Evolutionary conservation across 2,113 vertebrate genomes (phyloP).

Genomic region (Prunella fulvescens): DNA sequence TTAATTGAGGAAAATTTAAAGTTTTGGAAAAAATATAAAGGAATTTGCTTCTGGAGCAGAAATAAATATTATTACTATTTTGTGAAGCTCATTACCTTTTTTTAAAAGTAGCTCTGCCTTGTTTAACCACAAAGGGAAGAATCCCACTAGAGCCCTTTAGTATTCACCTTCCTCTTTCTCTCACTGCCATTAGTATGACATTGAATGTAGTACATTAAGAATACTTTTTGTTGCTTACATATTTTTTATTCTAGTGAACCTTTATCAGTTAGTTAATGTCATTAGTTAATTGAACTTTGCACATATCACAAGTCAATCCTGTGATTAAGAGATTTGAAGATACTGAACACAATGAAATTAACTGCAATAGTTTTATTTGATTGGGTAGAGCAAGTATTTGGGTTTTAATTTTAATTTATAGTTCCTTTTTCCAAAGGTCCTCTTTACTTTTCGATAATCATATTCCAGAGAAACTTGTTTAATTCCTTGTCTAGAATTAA

Average conservation of each 20-base stretch:
- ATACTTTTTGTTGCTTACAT: not conserved
- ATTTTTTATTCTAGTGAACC: not conserved
- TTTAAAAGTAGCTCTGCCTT: not conserved
- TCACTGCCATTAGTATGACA: not conserved
- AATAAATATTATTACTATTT: not conserved
- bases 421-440: not conserved
- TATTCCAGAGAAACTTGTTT: not conserved
- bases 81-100: not conserved
- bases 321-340: not conserved
- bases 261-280: not conserved
- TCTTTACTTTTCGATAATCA: not conserved
- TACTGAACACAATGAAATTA: not conserved
- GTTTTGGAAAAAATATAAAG: not conserved
- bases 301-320: not conserved
- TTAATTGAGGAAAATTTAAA: not conserved
- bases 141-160: not conserved
- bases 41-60: not conserved
- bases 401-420: not conserved
- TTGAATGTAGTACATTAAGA: not conserved
- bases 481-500: not conserved
- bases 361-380: not conserved
- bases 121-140: not conserved
- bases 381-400: not conserved
- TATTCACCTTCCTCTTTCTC: not conserved
- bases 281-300: not conserved